Evolutionary conservation across 1,140 invertebrate genomes (phyloP).

Genomic region (Chymomyza costata): DNA sequence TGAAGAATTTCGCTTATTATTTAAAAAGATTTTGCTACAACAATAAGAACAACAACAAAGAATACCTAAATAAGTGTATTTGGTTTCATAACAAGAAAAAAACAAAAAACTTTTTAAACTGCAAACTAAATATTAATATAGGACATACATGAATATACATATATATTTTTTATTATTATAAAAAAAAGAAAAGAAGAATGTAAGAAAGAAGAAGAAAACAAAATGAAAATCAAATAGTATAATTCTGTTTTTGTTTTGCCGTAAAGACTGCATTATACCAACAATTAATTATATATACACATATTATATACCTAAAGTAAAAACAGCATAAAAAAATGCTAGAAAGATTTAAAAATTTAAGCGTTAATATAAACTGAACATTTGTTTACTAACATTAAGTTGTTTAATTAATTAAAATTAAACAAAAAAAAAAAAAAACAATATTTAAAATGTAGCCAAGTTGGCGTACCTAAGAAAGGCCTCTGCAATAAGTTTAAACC

Average conservation of each 20-base stretch:
- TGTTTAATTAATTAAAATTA: constrained; percentile 12
- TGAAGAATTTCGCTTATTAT: background rate
- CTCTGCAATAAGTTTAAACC: constrained; percentile 45
- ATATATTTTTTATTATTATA: constrained; percentile 68
- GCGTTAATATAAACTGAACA: constrained; percentile 33
- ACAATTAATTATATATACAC: constrained; percentile 68
- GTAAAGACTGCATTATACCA: constrained; percentile 75
- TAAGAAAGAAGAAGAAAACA: constrained; percentile 21
- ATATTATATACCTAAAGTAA: constrained; percentile 24
- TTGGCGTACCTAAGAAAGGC: constrained; percentile 28
- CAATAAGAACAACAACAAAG: background rate
- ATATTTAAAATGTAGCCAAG: constrained; percentile 4
- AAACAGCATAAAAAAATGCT: constrained; percentile 5
- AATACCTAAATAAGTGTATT: constrained; percentile 61
- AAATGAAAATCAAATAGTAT: constrained; percentile 64
- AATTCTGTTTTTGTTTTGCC: constrained; percentile 74
- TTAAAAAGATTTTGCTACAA: background rate
- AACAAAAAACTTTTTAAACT: constrained; percentile 23
- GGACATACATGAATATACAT: constrained; percentile 30
- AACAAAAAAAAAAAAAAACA: background rate
- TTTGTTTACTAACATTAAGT: constrained; percentile 54
- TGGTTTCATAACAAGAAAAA: constrained; percentile 66
- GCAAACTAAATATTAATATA: constrained; percentile 55
- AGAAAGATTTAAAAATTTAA: constrained; percentile 8
- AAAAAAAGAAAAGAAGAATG: constrained; percentile 29